Evolutionary conservation across 2,797 vertebrate genomes (phyloP), one percentile per base, ranked within the genome.

Genomic region (Coregonus ussuriensis): DNA sequence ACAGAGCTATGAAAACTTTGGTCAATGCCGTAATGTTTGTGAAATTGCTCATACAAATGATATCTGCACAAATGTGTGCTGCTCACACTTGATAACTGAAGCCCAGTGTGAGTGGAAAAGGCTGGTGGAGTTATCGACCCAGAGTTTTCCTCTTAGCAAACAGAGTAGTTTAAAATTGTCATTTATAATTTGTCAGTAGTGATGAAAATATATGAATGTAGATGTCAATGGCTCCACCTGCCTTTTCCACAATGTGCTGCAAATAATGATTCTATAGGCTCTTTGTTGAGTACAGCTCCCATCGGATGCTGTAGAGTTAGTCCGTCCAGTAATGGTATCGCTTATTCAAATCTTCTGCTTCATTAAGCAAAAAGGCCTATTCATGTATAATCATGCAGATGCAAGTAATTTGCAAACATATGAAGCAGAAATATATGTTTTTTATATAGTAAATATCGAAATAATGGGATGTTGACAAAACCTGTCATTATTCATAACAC

Each of bases 381-480:
- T 71, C 54, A 35, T 69, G 52, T 15, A 35, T 71, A 79, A 79
- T 70, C 6, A 14, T 31, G 54, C 37, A 63, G 14, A 75, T 37
- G 29, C 31, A 66, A 37, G 56, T 47, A 35, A 62, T 79, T 69
- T 79, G 31, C 53, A 53, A 31, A 53, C 29, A 35, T 6, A 70
- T n/a, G 59, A 7, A 52, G 25, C 68, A 56, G 15, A 62, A 72
- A 54, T 51, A 18, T 18, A 66, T 41, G 37, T 56, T 53, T 37
- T 11, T 47, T 71, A 6, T 21, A 16, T 56, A 37, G 66, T 41
- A 52, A 54, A 70, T 47, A 25, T 37, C 15, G 11, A 59, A 18
- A 72, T 72, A 65, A 47, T 41, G 35, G n/a, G 14, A 51, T 37
- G 35, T 35, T 71, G 56, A 65, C 59, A 37, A 15, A 71, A 54